Evolutionary conservation across 2,888 invertebrate species (phyloP).

Genomic region (Lymantria dispar): DNA sequence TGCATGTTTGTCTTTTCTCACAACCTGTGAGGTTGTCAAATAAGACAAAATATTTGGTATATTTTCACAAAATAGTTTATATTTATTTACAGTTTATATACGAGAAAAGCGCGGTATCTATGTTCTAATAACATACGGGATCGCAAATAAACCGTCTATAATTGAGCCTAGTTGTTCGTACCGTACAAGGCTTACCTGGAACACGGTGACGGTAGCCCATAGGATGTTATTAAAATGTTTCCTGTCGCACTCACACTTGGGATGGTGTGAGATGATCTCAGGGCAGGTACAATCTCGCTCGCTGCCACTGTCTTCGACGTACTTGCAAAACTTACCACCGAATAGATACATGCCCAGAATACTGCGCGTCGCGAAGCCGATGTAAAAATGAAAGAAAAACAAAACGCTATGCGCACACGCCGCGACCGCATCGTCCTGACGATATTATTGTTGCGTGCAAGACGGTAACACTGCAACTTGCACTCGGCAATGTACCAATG

Average conservation of each 20-base stretch:
- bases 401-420: conserved; percentile 80
- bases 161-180: conserved; percentile 60
- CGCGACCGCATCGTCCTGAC: conserved; percentile 68
- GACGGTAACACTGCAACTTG: conserved; percentile 72
- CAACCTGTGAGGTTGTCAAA: conserved; percentile 42
- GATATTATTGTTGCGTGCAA: conserved; percentile 53
- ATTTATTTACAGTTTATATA: conserved; percentile 32
- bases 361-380: conserved; percentile 86
- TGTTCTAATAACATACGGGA: conserved; percentile 64
- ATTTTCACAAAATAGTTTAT: conserved; percentile 23
- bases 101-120: conserved; percentile 71
- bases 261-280: conserved; percentile 94
- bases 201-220: conserved; percentile 98
- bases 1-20: conserved; percentile 44
- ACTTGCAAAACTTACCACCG: conserved; percentile 99
- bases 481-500: conserved; percentile 25
- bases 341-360: conserved; percentile 99
- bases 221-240: conserved; percentile 99
- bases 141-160: conserved; percentile 76
- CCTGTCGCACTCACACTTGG: conserved; percentile 97
- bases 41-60: conserved; percentile 39
- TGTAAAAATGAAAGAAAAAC: conserved; percentile 80
- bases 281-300: conserved; percentile 96
- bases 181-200: conserved; percentile 90
- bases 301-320: conserved; percentile 91